These are phyloP conservation scores for Thera britannica DNA, from an alignment of 2,888 invertebrate species.

Conservation along the genomic window DNA sequence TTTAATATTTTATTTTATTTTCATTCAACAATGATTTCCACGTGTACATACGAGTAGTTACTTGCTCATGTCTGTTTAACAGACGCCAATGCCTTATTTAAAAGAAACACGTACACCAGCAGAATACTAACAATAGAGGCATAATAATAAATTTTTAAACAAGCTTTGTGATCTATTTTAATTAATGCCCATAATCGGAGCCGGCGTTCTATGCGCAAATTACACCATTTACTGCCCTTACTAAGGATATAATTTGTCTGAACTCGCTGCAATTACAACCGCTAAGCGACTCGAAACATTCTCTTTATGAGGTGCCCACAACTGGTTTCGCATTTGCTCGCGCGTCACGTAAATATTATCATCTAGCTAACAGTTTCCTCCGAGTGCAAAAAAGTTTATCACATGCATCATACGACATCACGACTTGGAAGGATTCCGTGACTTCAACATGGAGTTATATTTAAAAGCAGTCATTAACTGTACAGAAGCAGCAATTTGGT, in stretches of 20 bases:
- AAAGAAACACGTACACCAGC: slow-evolving; percentile 52
- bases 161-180: slow-evolving; percentile 56
- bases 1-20: slow-evolving; percentile 60
- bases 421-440: slow-evolving; percentile 65
- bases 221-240: slow-evolving; percentile 54
- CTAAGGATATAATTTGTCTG: slow-evolving; percentile 60
- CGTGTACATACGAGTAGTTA: slow-evolving; percentile 49
- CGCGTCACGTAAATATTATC: slow-evolving; percentile 55
- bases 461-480: slow-evolving; percentile 61
- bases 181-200: slow-evolving; percentile 59
- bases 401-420: slow-evolving; percentile 52
- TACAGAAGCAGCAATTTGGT: slow-evolving; percentile 69
- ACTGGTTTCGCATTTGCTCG: slow-evolving; percentile 54
- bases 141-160: slow-evolving; percentile 48
- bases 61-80: slow-evolving; percentile 61
- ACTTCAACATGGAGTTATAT: slow-evolving; percentile 59
- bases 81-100: slow-evolving; percentile 50
- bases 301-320: slow-evolving; percentile 51
- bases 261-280: slow-evolving; percentile 53
- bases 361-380: slow-evolving; percentile 55
- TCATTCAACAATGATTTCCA: slow-evolving; percentile 70
- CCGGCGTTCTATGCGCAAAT: slow-evolving; percentile 54
- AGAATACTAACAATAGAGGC: slow-evolving; percentile 50
- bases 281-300: slow-evolving; percentile 56
- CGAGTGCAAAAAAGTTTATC: slow-evolving; percentile 60